These are phyloP conservation scores for Charaxes varanes DNA, from an alignment of 1,140 invertebrate genomes.

Conservation along the genomic window DNA sequence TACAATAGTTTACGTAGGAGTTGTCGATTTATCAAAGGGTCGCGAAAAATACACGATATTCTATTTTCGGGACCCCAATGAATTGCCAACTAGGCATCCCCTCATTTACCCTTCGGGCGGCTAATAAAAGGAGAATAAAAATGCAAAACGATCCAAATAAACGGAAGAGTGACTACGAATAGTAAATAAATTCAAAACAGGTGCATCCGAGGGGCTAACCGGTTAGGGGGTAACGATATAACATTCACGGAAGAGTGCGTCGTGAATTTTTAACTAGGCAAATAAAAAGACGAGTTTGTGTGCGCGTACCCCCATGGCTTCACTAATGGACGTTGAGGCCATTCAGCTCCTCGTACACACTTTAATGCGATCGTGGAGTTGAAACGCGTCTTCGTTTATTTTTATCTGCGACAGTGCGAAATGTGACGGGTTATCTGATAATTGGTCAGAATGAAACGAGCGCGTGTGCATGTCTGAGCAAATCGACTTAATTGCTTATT, in stretches of 20 bases:
- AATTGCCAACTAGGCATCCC: too few species aligned
- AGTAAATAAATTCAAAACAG: conserved; percentile 43
- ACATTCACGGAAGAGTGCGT: conserved; percentile 21
- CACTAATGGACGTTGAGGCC: too few species aligned
- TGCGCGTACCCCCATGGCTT: too few species aligned
- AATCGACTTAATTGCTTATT: conserved; percentile 52
- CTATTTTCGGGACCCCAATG: too few species aligned
- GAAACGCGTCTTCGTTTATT: conserved; percentile 26
- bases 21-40: too few species aligned
- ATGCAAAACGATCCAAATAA: conserved; percentile 43
- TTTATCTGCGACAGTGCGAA: conserved; percentile 31
- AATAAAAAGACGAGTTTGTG: too few species aligned
- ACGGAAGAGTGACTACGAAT: conserved; percentile 54
- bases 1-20: too few species aligned
- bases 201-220: conserved; percentile 37
- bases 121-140: conserved; percentile 54
- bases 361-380: conserved; percentile 2
- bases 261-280: conserved; percentile 27
- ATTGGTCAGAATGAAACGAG: conserved; percentile 38
- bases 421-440: conserved; percentile 44
- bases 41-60: too few species aligned
- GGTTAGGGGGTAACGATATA: conserved; percentile 24
- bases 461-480: conserved; percentile 28
- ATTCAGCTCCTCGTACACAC: too few species aligned
- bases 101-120: conserved; percentile 18